phyloP scores from a whole-genome alignment of 2,888 invertebrate species.

The Aleiodes testaceus region DNA sequence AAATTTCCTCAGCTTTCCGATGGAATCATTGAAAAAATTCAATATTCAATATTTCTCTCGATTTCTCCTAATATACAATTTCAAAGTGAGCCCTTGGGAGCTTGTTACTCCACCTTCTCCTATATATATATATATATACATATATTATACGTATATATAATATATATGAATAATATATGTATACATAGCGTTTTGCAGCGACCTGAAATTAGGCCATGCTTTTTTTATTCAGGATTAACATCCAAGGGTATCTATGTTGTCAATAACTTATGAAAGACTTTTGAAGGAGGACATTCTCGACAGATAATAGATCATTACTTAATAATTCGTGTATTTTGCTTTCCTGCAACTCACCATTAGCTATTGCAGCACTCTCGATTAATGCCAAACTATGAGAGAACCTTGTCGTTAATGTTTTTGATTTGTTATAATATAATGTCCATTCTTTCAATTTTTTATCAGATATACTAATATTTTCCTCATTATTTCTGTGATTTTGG shows the following conservation, averaged over 20 bases:
- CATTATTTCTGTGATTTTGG: conserved; percentile 48
- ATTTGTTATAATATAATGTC: conserved; percentile 61
- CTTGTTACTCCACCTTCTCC: too few relatives aligned
- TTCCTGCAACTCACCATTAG: conserved; percentile 60
- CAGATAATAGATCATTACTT: conserved; percentile 19
- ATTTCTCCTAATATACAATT: too few relatives aligned
- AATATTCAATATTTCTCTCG: too few relatives aligned
- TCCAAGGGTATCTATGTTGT: conserved; percentile 13
- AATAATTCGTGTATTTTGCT: conserved; percentile 24
- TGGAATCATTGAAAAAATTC: too few relatives aligned
- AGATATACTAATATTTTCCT: conserved; percentile 50
- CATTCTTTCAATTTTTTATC: conserved; percentile 60
- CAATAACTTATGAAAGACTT: background rate
- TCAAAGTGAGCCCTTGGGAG: too few relatives aligned
- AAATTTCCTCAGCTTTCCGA: too few relatives aligned
- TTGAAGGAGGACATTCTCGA: conserved; percentile 14
- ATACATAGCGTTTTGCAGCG: too few relatives aligned
- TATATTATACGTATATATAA: too few relatives aligned
- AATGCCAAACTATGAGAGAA: conserved; percentile 58
- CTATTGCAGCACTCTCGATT: conserved; percentile 59
- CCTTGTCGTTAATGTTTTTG: conserved; percentile 56
- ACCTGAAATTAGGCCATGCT: too few relatives aligned
- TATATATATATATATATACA: too few relatives aligned
- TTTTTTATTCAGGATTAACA: background rate
- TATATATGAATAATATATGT: too few relatives aligned